Evolutionary conservation across 2,797 vertebrate species (phyloP), one percentile per base, ranked within the genome.

Genomic region (Notolabrus celidotus): DNA sequence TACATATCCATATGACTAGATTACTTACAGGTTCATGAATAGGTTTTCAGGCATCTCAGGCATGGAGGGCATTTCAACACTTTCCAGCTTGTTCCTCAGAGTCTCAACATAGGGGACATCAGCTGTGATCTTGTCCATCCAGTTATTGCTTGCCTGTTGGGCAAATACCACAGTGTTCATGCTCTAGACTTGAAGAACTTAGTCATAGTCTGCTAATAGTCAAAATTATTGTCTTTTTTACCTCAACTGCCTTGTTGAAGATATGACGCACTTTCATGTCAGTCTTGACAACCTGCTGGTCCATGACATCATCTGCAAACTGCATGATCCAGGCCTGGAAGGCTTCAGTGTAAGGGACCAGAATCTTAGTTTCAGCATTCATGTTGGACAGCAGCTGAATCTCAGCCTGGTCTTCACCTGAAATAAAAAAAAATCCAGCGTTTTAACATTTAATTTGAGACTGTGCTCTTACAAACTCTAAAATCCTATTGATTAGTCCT

Each of bases 221-320:
- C 0, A 56, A 31, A 31, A 7, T 31, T 53, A 14, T n/a, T 49
- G 5, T 54, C 53, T 0, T 46, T 72, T 92, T 94, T 91, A 98
- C 97, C 94, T 92, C 89, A 0, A 95, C 75, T 57, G 95, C 91
- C 65, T 97, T 96, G 82, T 92, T 95, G 59, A 94, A 39, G 42
- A 99, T 92, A 49, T 98, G 95, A 33, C 94, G 84, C 61, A 98
- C 45, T 74, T 96, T 98, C 96, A 97, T 95, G 62, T 97, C 95
- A 14, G 96, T 96, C 23, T 95, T 95, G 50, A 95, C 93, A 84
- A 99, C 91, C 86, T 88, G 93, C 82, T 67, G 91, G 62, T 98
- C 94, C 93, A 98, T 86, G 23, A 96, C 81, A 49, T 92, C 64
- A 0, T 89, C 90, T 49, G 88, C 76, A 53, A 82, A 78, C 16